Evolutionary conservation across 2,888 invertebrate species (phyloP).

Genomic region (Agrotis segetum): DNA sequence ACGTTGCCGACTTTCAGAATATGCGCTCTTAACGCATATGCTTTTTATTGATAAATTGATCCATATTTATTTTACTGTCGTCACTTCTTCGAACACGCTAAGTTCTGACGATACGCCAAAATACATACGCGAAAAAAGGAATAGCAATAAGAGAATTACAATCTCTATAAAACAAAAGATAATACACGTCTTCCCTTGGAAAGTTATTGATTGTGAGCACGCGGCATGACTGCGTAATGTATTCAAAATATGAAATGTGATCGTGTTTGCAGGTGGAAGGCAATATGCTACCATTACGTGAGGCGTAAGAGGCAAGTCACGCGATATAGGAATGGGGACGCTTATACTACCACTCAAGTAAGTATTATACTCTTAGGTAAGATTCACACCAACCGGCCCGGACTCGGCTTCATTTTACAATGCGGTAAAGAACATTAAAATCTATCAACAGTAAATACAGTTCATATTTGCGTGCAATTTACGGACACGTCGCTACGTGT

Average conservation of each 20-base stretch:
- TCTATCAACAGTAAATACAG: too few relatives aligned
- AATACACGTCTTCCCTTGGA: conserved; percentile 20
- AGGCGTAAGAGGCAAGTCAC: conserved; percentile 94
- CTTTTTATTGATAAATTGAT: too few relatives aligned
- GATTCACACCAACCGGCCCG: too few relatives aligned
- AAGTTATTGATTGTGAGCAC: conserved; percentile 45
- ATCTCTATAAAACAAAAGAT: conserved; percentile 4
- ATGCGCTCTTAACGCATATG: too few relatives aligned
- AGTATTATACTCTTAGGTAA: conserved; percentile 51
- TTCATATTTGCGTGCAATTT: too few relatives aligned
- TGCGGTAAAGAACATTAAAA: too few relatives aligned
- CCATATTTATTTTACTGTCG: too few relatives aligned
- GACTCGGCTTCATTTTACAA: too few relatives aligned
- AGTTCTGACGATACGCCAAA: neutral
- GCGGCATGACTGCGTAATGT: conserved; percentile 45
- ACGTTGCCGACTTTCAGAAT: too few relatives aligned
- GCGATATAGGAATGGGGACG: conserved; percentile 95
- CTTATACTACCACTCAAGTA: conserved; percentile 95
- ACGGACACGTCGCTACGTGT: too few relatives aligned
- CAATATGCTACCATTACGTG: conserved; percentile 96
- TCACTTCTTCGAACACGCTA: too few relatives aligned
- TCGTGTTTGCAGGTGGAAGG: conserved; percentile 93
- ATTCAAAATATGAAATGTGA: conserved; percentile 58
- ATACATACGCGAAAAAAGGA: neutral
- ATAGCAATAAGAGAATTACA: neutral